Conservation (phyloP, 2,888 invertebrate species). For the Micropterix aruncella region DNA sequence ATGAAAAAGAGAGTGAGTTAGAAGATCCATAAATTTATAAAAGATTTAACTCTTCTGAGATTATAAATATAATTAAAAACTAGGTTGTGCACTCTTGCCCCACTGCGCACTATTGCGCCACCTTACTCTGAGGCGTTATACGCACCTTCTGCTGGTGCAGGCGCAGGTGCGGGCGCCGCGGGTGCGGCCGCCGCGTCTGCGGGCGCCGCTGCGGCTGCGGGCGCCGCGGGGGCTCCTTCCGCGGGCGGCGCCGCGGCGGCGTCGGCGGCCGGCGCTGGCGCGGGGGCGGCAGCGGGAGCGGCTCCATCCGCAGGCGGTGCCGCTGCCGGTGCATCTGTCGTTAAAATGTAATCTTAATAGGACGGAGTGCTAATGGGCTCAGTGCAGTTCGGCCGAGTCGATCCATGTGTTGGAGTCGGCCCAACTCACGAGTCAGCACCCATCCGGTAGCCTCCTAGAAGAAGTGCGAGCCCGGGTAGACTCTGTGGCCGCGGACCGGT, state of each 20-base stretch:
- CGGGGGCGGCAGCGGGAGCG: constrained; percentile 14
- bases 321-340: too few relatives aligned
- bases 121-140: background rate
- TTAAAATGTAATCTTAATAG: background rate
- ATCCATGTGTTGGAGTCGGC: too few relatives aligned
- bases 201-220: constrained; percentile 19
- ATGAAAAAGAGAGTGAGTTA: too few relatives aligned
- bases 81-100: too few relatives aligned
- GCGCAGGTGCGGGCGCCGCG: constrained; percentile 12
- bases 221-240: constrained; percentile 17
- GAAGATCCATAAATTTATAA: too few relatives aligned
- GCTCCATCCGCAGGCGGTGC: constrained; percentile 17
- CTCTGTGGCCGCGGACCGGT: too few relatives aligned
- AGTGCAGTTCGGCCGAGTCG: background rate
- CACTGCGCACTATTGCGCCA: background rate
- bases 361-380: background rate
- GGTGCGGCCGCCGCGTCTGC: constrained; percentile 16
- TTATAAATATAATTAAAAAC: too few relatives aligned
- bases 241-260: constrained; percentile 16
- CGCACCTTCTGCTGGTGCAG: constrained; percentile 11
- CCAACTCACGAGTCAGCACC: too few relatives aligned
- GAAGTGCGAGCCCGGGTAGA: too few relatives aligned
- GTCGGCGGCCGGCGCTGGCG: too few relatives aligned
- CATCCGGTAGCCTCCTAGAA: too few relatives aligned
- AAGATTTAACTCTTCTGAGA: too few relatives aligned